A percentile compares a stretch with the other conserved stretches of the same genome.
phyloP scores from a whole-genome alignment of 2,888 invertebrate species.

The Acronicta leporina region DNA sequence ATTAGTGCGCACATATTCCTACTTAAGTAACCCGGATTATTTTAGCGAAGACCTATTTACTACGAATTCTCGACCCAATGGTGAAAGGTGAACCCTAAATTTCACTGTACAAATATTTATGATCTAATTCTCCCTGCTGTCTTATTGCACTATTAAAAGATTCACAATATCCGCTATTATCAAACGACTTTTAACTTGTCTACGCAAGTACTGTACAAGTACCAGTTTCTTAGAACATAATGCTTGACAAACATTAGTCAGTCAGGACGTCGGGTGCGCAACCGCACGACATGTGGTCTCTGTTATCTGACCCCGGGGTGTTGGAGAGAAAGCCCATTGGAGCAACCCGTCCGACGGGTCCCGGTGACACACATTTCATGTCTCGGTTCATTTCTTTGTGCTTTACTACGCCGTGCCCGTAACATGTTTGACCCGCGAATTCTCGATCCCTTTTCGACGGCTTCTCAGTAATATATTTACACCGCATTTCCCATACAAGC shows the following conservation, averaged over 20 bases:
- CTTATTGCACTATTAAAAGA: too few species aligned
- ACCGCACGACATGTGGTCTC: conserved; percentile 61
- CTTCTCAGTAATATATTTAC: conserved; percentile 15
- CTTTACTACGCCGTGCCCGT: conserved; percentile 43
- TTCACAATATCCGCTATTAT: too few species aligned
- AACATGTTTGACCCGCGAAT: conserved; percentile 33
- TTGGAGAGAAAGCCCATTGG: conserved; percentile 70
- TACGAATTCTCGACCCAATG: too few species aligned
- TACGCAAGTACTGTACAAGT: conserved; percentile 24
- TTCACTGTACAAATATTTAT: too few species aligned
- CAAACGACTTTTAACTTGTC: background rate
- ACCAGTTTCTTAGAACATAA: conserved; percentile 39
- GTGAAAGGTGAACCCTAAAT: too few species aligned
- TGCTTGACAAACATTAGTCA: conserved; percentile 50
- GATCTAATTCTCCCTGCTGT: too few species aligned
- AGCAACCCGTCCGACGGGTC: conserved; percentile 79
- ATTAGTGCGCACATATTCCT: too few species aligned
- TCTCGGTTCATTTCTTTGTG: conserved; percentile 58
- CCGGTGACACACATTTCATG: conserved; percentile 72
- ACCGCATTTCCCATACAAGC: too few species aligned
- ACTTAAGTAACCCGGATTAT: too few species aligned
- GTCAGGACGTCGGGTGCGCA: conserved; percentile 31
- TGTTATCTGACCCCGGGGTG: conserved; percentile 69
- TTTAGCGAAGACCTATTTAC: too few species aligned
- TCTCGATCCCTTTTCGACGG: conserved; percentile 19